Percentiles rank a stretch among this genome's conserved stretches.
Evolutionary conservation across 2,888 invertebrate species (phyloP).

Genomic region (Dascillus cervinus): DNA sequence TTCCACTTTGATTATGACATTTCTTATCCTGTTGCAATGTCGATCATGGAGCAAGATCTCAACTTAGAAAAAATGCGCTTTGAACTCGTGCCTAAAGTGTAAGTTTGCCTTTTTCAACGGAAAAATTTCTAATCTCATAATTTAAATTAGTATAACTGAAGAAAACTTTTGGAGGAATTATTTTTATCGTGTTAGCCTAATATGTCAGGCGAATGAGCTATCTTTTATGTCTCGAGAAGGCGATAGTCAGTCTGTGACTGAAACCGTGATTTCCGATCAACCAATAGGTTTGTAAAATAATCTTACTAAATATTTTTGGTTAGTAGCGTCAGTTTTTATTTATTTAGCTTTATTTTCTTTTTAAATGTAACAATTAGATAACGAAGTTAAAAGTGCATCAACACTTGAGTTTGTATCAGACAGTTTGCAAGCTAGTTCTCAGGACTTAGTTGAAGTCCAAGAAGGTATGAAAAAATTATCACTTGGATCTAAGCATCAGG

Average conservation of each 20-base stretch:
- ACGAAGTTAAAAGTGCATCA: conserved; percentile 16
- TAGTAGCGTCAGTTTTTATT: conserved; percentile 8
- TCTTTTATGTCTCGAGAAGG: conserved; percentile 41
- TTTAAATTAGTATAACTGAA: conserved; percentile 61
- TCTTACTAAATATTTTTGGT: too few relatives aligned
- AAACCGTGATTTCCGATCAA: conserved; percentile 34
- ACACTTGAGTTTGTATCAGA: conserved; percentile 72
- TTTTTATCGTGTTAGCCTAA: conserved; percentile 97
- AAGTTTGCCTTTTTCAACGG: conserved; percentile 43
- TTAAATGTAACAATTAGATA: conserved; percentile 19
- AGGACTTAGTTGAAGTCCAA: conserved; percentile 64
- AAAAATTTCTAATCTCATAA: conserved; percentile 1
- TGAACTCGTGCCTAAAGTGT: conserved; percentile 99
- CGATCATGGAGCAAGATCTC: conserved; percentile 90
- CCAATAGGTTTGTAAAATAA: conserved; percentile 32
- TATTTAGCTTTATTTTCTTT: conserved; percentile 23
- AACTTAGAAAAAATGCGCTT: conserved; percentile 98
- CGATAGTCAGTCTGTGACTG: conserved; percentile 33
- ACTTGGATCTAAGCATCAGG: conserved; percentile 45
- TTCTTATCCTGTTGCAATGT: conserved; percentile 87
- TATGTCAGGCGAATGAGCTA: conserved; percentile 90
- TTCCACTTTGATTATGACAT: conserved; percentile 93
- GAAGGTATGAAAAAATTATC: conserved; percentile 69
- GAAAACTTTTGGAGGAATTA: conserved; percentile 99
- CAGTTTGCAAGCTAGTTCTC: conserved; percentile 57